These are phyloP conservation scores for Phocoena sinus DNA, from an alignment of 2,113 vertebrate species.

Conservation along the genomic window DNA sequence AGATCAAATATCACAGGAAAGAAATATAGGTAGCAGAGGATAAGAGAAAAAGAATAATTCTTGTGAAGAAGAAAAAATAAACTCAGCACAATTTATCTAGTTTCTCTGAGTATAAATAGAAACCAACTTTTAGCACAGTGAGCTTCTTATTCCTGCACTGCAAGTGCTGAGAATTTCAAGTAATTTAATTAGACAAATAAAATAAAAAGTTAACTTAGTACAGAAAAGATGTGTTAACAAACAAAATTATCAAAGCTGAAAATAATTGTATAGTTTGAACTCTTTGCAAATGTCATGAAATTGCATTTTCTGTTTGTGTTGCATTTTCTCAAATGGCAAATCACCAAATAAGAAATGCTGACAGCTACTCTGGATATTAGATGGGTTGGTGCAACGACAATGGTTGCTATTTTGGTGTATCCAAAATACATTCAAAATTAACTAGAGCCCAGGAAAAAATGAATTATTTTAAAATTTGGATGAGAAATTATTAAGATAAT, in stretches of 20 bases:
- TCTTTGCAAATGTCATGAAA: not conserved
- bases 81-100: not conserved
- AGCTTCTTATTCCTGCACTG: not conserved
- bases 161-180: not conserved
- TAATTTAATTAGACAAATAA: not conserved
- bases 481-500: not conserved
- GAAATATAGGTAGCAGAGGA: not conserved
- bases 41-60: not conserved
- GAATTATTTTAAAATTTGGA: not conserved
- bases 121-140: not conserved
- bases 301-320: not conserved
- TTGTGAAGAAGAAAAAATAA: not conserved
- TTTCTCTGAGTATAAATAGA: not conserved
- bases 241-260: not conserved
- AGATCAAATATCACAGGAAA: not conserved
- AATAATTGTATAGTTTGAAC: not conserved
- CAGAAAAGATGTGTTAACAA: not conserved
- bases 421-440: not conserved
- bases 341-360: not conserved
- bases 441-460: not conserved
- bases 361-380: not conserved
- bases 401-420: not conserved
- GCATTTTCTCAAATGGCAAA: not conserved
- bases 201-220: not conserved
- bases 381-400: not conserved